Conservation (phyloP, 1,140 invertebrate genomes). For the Drosophila aff. region DNA sequence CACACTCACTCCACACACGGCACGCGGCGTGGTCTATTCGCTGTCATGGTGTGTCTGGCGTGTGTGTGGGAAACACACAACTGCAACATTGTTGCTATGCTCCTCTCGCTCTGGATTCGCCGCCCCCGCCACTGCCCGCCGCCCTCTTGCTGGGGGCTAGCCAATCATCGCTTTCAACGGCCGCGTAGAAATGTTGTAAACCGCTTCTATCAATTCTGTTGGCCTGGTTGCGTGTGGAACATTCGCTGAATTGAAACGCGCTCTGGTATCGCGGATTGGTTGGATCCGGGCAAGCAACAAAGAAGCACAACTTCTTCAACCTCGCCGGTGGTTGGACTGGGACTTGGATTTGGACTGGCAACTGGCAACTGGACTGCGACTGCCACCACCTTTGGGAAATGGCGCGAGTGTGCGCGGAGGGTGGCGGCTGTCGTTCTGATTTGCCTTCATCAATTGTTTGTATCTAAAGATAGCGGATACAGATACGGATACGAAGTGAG, state of each 20-base stretch:
- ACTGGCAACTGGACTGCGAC: slow-evolving; percentile 18
- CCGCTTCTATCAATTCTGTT: slow-evolving; percentile 55
- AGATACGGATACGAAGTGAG: not conserved
- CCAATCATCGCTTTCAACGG: slow-evolving; percentile 74
- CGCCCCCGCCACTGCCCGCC: slow-evolving; percentile 15
- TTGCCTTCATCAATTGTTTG: slow-evolving; percentile 5
- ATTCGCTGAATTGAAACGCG: slow-evolving; percentile 84
- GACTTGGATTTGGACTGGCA: slow-evolving; percentile 13
- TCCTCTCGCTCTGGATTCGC: slow-evolving; percentile 46
- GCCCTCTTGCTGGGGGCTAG: slow-evolving; percentile 43
- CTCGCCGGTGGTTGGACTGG: slow-evolving; percentile 53
- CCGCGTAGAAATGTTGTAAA: slow-evolving; percentile 75
- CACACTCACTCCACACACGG: slow-evolving; percentile 14
- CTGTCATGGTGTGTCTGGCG: not conserved
- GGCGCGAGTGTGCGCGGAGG: slow-evolving; percentile 14
- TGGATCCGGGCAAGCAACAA: slow-evolving; percentile 80
- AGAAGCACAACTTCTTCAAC: slow-evolving; percentile 83
- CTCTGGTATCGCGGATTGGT: slow-evolving; percentile 84
- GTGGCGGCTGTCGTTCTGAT: slow-evolving; percentile 5
- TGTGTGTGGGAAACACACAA: slow-evolving; percentile 26
- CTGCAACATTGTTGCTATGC: slow-evolving; percentile 68
- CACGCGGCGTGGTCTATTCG: slow-evolving; percentile 2
- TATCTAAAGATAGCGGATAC: not conserved
- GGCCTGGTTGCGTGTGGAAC: slow-evolving; percentile 83
- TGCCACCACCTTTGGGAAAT: slow-evolving; percentile 16